Evolutionary conservation across 2,797 vertebrate species (phyloP), one percentile per base, ranked within the genome.

Genomic region (Chrysocyon brachyurus): DNA sequence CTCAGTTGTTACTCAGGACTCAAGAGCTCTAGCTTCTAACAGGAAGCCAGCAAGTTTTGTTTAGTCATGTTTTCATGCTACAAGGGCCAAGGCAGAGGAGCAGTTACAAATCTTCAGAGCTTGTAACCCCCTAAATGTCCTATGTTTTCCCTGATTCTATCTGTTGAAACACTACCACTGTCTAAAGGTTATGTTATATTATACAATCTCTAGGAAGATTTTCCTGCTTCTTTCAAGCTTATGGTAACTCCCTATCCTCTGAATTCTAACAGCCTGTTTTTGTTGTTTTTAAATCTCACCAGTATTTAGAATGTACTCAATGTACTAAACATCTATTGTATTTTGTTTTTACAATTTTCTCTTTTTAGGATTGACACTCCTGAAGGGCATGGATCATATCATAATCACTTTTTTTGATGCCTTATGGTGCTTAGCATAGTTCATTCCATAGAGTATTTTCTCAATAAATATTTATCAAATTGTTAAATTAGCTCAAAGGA

Each of bases 331-430:
- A 89, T 19, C 33, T 33, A 8, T 4, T 73, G 9, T 33, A 24
- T 83, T 90, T 75, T 87, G 40, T 97, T 84, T 66, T 24, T 81
- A 88, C 2, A 64, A 11, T 82, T 88, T 92, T 90, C 28, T 33
- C 4, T 15, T 77, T 89, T 83, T 57, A 92, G 21, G 95, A 75
- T 68, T 75, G 79, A 92, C 77, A 28, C 3, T 93, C 40, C 21
- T 68, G 52, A 49, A 78, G 85, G 84, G 15, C 56, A 81, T 52
- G 36, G 12, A 28, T 3, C 49, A 66, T 66, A 79, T 26, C 16
- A 68, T 26, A 63, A 92, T 75, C n/a, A 46, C 1, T 56, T 63
- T 84, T 66, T 94, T 66, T 14, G 33, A 57, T 95, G 28, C 2
- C 31, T 81, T 91, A 26, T 40, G 21, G 24, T 33, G 19, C 11